Evolutionary conservation across 1,140 invertebrate species (phyloP).

Genomic region (Anthonomus grandis): DNA sequence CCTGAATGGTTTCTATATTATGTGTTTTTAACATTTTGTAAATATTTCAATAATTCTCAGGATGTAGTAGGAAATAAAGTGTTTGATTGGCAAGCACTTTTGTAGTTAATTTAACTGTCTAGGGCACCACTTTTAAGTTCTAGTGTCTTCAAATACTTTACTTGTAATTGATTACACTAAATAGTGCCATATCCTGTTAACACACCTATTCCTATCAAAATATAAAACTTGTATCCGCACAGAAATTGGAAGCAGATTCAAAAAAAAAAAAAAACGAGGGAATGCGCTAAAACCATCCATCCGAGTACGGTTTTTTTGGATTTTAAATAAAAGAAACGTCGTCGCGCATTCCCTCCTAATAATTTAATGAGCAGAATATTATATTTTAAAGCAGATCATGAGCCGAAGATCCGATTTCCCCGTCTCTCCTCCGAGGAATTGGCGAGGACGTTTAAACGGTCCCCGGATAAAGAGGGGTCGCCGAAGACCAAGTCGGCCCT

Average conservation of each 20-base stretch:
- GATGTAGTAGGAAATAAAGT: conserved; percentile 24
- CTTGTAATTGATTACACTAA: conserved; percentile 24
- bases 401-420: conserved; percentile 37
- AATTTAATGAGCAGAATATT: no score
- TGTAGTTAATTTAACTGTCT: conserved; percentile 27
- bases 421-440: conserved; percentile 42
- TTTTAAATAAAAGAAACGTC: no score
- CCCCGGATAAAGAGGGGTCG: conserved; percentile 18
- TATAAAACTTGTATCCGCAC: no score
- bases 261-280: no score
- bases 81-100: conserved; percentile 27
- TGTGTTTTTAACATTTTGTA: neutral
- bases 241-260: no score
- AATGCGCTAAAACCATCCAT: no score
- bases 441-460: conserved; percentile 32
- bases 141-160: no score
- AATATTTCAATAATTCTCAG: neutral
- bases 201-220: no score
- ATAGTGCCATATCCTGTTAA: conserved; percentile 3
- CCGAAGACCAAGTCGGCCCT: conserved; percentile 7
- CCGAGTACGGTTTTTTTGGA: no score
- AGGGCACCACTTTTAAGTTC: conserved; percentile 1
- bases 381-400: conserved; percentile 24
- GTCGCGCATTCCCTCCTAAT: no score
- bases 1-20: neutral